phyloP scores from a whole-genome alignment of 2,888 invertebrate genomes.

The Thymelicus lineola region DNA sequence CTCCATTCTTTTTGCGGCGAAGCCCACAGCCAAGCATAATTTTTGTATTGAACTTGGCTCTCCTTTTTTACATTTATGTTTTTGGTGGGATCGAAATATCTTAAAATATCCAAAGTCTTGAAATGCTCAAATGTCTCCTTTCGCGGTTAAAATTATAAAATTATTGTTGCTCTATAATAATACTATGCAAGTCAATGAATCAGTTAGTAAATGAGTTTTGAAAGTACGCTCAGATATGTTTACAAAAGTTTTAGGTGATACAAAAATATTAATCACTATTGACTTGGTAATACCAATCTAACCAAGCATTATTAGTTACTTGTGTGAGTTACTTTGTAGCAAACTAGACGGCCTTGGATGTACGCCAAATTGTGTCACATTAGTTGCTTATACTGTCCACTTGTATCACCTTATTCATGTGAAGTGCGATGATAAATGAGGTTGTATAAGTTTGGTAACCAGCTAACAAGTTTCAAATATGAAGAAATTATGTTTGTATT shows the following conservation, averaged over 20 bases:
- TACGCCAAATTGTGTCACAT: constrained; percentile 13
- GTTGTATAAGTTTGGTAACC: constrained; percentile 3
- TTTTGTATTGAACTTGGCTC: too few species aligned
- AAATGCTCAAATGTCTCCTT: background rate
- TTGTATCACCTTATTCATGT: background rate
- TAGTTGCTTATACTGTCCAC: constrained; percentile 1
- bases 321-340: background rate
- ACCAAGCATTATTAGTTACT: background rate
- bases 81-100: too few species aligned
- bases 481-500: background rate
- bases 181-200: too few species aligned
- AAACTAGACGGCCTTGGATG: constrained; percentile 12
- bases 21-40: too few species aligned
- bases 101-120: background rate
- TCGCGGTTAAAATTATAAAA: background rate
- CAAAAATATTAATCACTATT: too few species aligned
- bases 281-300: background rate
- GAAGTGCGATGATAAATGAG: constrained; percentile 6
- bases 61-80: too few species aligned
- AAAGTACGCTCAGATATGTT: too few species aligned
- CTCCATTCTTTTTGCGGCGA: too few species aligned
- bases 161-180: background rate
- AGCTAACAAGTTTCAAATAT: background rate
- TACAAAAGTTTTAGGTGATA: too few species aligned
- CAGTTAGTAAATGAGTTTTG: too few species aligned